These are phyloP conservation scores for Urophycis tenuis DNA, from an alignment of 2,797 vertebrate genomes.

Conservation along the genomic window DNA sequence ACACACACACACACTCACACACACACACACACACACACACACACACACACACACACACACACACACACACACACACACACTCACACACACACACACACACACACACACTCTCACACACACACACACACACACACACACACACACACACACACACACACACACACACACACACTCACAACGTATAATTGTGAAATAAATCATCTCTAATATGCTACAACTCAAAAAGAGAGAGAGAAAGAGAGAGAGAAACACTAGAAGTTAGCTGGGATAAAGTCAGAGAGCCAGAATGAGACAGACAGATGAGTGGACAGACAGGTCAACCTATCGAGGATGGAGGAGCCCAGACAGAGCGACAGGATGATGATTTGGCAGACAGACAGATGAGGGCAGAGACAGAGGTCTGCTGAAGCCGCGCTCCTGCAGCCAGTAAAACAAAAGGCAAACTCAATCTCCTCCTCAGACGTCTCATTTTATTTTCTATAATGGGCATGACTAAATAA, in stretches of 20 bases:
- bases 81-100: not conserved
- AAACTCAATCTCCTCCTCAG: slow-evolving; percentile 46
- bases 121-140: not conserved
- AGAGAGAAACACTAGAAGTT: too few species aligned
- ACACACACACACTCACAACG: not conserved
- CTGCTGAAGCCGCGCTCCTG: slow-evolving; percentile 57
- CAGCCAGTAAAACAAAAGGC: slow-evolving; percentile 56
- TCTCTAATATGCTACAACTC: too few species aligned
- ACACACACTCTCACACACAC: not conserved
- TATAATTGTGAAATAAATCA: too few species aligned
- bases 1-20: not conserved
- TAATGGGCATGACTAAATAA: slow-evolving; percentile 63
- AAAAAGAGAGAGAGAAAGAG: too few species aligned
- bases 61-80: not conserved
- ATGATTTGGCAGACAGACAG: slow-evolving; percentile 21
- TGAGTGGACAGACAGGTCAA: slow-evolving; percentile 29
- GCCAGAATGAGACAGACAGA: slow-evolving; percentile 24
- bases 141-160: too few species aligned
- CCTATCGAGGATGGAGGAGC: slow-evolving; percentile 26
- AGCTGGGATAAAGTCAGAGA: not conserved
- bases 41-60: not conserved
- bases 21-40: too few species aligned
- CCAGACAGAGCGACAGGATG: slow-evolving; percentile 12
- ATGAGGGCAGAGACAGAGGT: slow-evolving; percentile 42
- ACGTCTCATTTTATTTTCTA: slow-evolving; percentile 59